A percentile compares a stretch with the other conserved stretches of the same genome.
These are phyloP conservation scores for Intellagama lesueurii DNA, from an alignment of 2,797 vertebrate genomes.

Conservation along the genomic window DNA sequence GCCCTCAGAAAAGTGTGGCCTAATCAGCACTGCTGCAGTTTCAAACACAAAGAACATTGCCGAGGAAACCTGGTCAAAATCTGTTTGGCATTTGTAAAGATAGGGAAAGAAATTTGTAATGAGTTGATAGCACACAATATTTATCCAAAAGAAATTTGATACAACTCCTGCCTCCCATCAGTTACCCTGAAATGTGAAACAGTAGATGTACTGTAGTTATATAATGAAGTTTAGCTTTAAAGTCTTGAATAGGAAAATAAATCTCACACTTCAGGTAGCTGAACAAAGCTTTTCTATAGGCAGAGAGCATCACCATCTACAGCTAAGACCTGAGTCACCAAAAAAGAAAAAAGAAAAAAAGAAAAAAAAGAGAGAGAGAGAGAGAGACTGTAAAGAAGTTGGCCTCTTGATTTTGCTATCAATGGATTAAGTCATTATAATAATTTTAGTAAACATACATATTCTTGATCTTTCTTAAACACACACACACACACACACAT, in stretches of 20 bases:
- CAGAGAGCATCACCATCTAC: not conserved
- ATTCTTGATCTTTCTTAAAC: not conserved
- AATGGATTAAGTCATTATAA: not conserved
- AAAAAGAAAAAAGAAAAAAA: not conserved
- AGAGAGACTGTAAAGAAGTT: not conserved
- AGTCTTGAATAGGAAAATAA: not conserved
- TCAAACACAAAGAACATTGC: conserved; percentile 54
- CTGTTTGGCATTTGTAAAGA: conserved; percentile 38
- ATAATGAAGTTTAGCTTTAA: conserved; percentile 34
- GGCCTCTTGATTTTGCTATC: not conserved
- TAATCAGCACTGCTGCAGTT: conserved; percentile 57
- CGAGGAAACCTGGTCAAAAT: conserved; percentile 57
- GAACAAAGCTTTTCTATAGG: not conserved
- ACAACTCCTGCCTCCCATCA: conserved; percentile 49
- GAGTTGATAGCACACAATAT: conserved; percentile 29
- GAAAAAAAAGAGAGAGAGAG: not conserved
- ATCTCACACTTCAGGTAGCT: conserved; percentile 39
- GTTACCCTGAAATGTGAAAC: conserved; percentile 22
- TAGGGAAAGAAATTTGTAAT: conserved; percentile 49
- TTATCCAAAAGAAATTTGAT: conserved; percentile 61
- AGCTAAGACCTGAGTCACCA: not conserved
- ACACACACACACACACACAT: too few species aligned
- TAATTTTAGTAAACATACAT: not conserved
- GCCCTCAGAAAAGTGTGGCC: conserved; percentile 34
- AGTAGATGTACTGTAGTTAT: conserved; percentile 23